These are phyloP conservation scores for Tethya wilhelma DNA, from an alignment of 37 sponge, comb jelly and placozoan genomes.

Conservation along the genomic window DNA sequence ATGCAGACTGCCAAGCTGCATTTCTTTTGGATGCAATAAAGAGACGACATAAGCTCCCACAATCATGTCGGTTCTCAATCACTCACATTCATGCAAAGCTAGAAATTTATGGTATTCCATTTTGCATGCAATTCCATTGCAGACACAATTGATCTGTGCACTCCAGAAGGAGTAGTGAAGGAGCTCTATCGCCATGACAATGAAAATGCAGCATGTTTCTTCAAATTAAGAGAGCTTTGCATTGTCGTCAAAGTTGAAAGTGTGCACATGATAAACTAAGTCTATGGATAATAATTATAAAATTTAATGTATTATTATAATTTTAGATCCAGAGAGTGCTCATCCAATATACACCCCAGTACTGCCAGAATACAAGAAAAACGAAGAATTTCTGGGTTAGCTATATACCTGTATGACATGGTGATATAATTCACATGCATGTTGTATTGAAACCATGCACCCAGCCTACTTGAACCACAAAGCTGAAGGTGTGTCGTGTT, in stretches of 20 bases:
- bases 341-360: background rate
- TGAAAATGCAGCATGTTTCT: constrained; percentile 29
- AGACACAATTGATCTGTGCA: constrained; percentile 30
- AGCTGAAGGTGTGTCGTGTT: no score
- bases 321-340: background rate
- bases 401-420: background rate
- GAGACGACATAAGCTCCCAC: constrained; percentile 18
- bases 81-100: constrained; percentile 26
- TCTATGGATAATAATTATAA: no score
- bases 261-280: background rate
- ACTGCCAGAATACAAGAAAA: constrained; percentile 12
- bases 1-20: constrained; percentile 31
- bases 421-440: background rate
- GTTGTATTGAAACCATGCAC: no score
- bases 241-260: constrained; percentile 23
- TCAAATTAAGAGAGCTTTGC: constrained; percentile 41
- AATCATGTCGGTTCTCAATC: constrained; percentile 18
- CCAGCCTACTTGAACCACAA: no score
- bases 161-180: constrained; percentile 34
- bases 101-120: background rate
- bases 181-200: background rate
- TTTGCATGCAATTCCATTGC: background rate
- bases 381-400: constrained; percentile 18
- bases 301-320: no score
- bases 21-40: constrained; percentile 43